A percentile compares a stretch with the other conserved stretches of the same genome.
These are phyloP conservation scores for Zaprionus tsacasi DNA, from an alignment of 1,140 invertebrate genomes.

Conservation along the genomic window DNA sequence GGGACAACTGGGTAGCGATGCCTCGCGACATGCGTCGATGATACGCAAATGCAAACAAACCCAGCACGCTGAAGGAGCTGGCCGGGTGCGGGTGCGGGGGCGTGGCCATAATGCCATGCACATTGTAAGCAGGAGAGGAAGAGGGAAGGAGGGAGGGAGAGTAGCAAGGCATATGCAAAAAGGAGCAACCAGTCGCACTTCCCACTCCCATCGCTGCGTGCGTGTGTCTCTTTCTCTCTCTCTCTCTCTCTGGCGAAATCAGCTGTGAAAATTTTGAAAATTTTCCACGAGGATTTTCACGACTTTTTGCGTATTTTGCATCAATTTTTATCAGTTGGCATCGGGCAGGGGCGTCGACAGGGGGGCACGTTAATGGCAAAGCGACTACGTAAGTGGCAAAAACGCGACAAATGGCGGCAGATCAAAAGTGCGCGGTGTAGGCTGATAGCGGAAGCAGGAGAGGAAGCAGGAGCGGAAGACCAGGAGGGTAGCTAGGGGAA, in stretches of 20 bases:
- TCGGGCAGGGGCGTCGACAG: background rate
- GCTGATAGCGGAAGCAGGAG: background rate
- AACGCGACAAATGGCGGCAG: constrained; percentile 57
- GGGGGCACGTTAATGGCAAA: constrained; percentile 63
- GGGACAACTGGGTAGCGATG: constrained; percentile 27
- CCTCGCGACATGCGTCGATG: constrained; percentile 80
- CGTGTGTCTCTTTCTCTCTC: constrained; percentile 15
- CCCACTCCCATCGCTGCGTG: constrained; percentile 26
- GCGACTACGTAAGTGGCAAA: constrained; percentile 68
- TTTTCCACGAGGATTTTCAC: constrained; percentile 84
- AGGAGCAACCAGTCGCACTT: constrained; percentile 63
- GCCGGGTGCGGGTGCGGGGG: background rate
- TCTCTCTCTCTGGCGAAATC: constrained; percentile 59
- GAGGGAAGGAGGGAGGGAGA: background rate
- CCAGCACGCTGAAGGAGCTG: constrained; percentile 37
- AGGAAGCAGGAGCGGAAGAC: too few relatives aligned
- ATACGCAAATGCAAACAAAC: constrained; percentile 82
- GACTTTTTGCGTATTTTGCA: constrained; percentile 83
- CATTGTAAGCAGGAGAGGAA: constrained; percentile 37
- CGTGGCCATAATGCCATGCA: constrained; percentile 62
- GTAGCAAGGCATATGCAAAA: constrained; percentile 77
- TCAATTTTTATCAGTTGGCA: constrained; percentile 81
- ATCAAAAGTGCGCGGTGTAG: constrained; percentile 1
- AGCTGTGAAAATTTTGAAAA: constrained; percentile 84
- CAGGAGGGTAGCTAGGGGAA: background rate